phyloP scores from a whole-genome alignment of 1,140 invertebrate species.

The Trichoplusia ni region DNA sequence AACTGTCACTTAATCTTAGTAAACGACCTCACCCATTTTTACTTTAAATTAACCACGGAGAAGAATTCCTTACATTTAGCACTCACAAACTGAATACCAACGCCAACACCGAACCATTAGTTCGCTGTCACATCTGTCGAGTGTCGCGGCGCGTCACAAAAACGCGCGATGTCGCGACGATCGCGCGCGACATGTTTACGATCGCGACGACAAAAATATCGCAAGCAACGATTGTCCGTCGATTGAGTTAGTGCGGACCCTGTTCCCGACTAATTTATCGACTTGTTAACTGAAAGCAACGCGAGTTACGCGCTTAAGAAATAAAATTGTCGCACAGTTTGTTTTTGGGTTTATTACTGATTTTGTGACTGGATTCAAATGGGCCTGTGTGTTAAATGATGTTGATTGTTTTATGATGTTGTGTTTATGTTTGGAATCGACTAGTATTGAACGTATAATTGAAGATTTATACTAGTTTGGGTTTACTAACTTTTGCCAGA shows the following conservation, averaged over 20 bases:
- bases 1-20: not conserved
- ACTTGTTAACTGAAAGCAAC: conserved; percentile 51
- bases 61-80: conserved; percentile 15
- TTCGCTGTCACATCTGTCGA: conserved; percentile 25
- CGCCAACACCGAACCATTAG: conserved; percentile 8
- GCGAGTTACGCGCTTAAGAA: conserved; percentile 12
- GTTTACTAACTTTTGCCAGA: too few species aligned
- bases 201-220: conserved; percentile 66
- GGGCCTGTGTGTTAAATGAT: not conserved
- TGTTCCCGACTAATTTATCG: conserved; percentile 61
- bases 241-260: conserved; percentile 58
- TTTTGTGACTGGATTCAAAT: not conserved
- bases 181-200: conserved; percentile 62
- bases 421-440: not conserved
- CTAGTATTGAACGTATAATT: not conserved
- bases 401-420: conserved; percentile 4
- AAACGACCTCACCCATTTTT: not conserved
- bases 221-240: conserved; percentile 43
- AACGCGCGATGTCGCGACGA: conserved; percentile 43
- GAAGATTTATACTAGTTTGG: too few species aligned
- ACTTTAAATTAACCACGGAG: not conserved
- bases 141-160: conserved; percentile 29
- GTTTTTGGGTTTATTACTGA: not conserved
- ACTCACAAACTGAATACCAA: conserved; percentile 23
- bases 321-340: conserved; percentile 17